phyloP scores from a whole-genome alignment of 2,888 invertebrate species.

The Macrosiphum euphorbiae region DNA sequence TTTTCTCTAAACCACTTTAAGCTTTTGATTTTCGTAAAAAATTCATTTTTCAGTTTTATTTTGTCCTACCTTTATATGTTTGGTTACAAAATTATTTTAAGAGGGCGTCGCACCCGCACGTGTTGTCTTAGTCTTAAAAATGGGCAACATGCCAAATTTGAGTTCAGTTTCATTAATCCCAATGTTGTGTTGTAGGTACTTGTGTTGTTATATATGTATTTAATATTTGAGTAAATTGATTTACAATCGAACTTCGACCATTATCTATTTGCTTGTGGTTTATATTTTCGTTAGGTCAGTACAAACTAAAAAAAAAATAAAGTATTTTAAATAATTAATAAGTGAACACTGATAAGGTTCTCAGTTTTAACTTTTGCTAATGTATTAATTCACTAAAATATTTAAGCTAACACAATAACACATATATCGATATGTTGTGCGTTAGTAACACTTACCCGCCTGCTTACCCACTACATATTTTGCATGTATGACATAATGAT shows the following conservation, averaged over 20 bases:
- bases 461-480: too few species aligned
- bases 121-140: not conserved
- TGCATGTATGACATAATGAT: too few species aligned
- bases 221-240: not conserved
- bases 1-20: not conserved
- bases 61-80: not conserved
- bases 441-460: not conserved
- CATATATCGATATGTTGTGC: not conserved
- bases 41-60: too few species aligned
- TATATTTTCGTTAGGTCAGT: not conserved
- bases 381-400: not conserved
- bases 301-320: not conserved
- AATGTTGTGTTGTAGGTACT: not conserved
- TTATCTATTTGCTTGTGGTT: not conserved
- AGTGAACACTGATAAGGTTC: not conserved
- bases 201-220: not conserved
- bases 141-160: not conserved
- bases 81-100: not conserved
- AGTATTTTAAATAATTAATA: not conserved
- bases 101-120: rapidly evolving
- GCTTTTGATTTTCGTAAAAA: not conserved
- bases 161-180: not conserved
- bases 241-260: not conserved
- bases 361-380: not conserved
- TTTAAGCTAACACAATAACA: not conserved